phyloP scores from a whole-genome alignment of 2,888 invertebrate genomes.

The Tuberolachnus salignus region DNA sequence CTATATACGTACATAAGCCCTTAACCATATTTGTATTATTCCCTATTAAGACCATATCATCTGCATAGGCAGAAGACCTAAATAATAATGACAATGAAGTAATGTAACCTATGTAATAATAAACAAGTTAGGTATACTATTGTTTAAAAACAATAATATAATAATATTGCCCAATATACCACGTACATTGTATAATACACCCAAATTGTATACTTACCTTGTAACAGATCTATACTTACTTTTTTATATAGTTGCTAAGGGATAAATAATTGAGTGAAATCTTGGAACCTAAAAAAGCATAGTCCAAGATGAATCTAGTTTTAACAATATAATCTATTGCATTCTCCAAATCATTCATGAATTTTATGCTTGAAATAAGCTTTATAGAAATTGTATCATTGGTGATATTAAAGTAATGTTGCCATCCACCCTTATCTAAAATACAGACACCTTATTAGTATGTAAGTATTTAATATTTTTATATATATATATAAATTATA shows the following conservation, averaged over 20 bases:
- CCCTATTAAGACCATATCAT: no score
- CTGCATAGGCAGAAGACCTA: no score
- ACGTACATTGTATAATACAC: no score
- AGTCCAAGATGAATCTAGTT: constrained; percentile 72
- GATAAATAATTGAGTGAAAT: constrained; percentile 76
- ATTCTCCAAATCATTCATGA: constrained; percentile 70
- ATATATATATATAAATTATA: background rate
- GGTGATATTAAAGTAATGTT: constrained; percentile 74
- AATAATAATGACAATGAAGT: no score
- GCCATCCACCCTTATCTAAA: constrained; percentile 77
- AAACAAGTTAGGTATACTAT: no score
- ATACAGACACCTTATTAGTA: background rate
- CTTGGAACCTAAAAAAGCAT: constrained; percentile 77
- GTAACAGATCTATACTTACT: constrained; percentile 64
- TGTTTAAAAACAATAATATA: no score
- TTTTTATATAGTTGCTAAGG: constrained; percentile 72
- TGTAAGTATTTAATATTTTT: background rate
- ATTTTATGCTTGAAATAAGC: constrained; percentile 72
- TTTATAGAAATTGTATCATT: constrained; percentile 70
- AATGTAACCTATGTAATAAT: no score
- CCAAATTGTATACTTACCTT: no score
- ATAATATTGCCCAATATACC: no score
- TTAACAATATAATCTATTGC: constrained; percentile 77
- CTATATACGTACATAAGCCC: no score
- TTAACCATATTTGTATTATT: no score